Evolutionary conservation across 2,888 invertebrate genomes (phyloP).

Genomic region (Caenorhabditis doughertyi): DNA sequence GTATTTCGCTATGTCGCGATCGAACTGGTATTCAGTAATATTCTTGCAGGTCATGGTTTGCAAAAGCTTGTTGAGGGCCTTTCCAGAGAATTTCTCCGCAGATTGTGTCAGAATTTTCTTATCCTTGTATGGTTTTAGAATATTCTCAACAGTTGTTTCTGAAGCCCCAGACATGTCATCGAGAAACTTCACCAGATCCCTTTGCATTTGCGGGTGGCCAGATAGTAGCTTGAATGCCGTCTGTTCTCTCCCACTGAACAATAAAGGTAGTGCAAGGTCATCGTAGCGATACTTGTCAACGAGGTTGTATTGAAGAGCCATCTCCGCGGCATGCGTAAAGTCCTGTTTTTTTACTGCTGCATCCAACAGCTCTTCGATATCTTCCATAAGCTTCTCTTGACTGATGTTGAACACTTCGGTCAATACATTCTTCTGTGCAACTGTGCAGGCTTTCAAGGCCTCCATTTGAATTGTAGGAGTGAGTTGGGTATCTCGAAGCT

Average conservation of each 20-base stretch:
- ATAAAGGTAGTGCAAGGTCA: constrained; percentile 32
- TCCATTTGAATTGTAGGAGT: constrained; percentile 8
- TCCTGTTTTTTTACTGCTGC: constrained; percentile 27
- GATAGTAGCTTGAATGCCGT: constrained; percentile 29
- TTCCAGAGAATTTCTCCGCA: not conserved
- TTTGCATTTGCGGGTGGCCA: constrained; percentile 6
- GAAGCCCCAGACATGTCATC: constrained; percentile 31
- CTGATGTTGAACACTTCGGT: constrained; percentile 31
- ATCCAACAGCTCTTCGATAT: not conserved
- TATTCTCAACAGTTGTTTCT: not conserved
- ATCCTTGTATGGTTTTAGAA: constrained; percentile 9
- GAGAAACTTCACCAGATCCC: constrained; percentile 12
- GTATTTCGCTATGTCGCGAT: not conserved
- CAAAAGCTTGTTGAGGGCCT: constrained; percentile 24
- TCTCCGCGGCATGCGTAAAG: constrained; percentile 34
- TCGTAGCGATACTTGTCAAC: constrained; percentile 2
- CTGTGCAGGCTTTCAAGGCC: constrained; percentile 9
- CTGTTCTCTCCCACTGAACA: constrained; percentile 7
- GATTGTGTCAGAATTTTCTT: constrained; percentile 2
- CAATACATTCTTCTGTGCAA: constrained; percentile 19
- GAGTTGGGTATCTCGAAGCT: constrained; percentile 20
- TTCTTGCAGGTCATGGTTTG: constrained; percentile 1
- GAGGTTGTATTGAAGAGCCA: constrained; percentile 22
- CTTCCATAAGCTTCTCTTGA: constrained; percentile 10
- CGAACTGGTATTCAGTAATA: constrained; percentile 24